Base-by-base conservation (phyloP, 2,888 invertebrate genomes). In the Acholoe squamosa region DNA sequence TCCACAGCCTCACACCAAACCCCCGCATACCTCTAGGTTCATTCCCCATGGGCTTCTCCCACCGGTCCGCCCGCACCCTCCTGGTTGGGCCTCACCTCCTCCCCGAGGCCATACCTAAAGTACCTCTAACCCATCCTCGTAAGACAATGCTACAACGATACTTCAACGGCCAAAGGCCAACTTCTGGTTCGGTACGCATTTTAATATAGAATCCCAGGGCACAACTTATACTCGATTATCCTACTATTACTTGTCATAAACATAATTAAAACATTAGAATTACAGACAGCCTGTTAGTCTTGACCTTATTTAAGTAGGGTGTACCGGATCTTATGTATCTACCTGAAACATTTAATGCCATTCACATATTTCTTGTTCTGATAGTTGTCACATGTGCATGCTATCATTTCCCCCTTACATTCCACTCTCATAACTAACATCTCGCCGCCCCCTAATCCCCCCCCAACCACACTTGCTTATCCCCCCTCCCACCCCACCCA, bases 61-160 rank as follows among this genome's bases (percentile, higher is more conserved):
- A 25, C n/a, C 52, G 84, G 43, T 43, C 52, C 51, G 22, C 43
- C 43, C 84, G 3, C 52, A 52, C 86, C 86, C 52, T 31, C 25
- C 86, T 54, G 10, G 7, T 34, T 34, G 43, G 34, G 19, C 33
- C 80, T 43, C 80, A 28, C n/a, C 86, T 16, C 54, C 84, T 84
- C 51, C 52, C 86, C 28, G 7, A 25, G 86, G 28, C 54, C 52
- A 31, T 12, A 28, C 22, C 52, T 86, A 86, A 86, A 86, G 54
- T 86, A 43, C 43, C 80, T 34, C 76, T 31, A 19, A 28, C 76
- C 76, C 28, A 19, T 25, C 0, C 76, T 28, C 76, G 7, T 14
- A 76, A n/a, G 31, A 28, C 76, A 7, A 28, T 28, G 1, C 25
- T 25, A 25, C 76, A 5, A 25, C 76, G 25, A 19, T 7, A 25